Base-by-base conservation (phyloP, 2,113 vertebrate genomes). In the Fukomys damarensis region DNA sequence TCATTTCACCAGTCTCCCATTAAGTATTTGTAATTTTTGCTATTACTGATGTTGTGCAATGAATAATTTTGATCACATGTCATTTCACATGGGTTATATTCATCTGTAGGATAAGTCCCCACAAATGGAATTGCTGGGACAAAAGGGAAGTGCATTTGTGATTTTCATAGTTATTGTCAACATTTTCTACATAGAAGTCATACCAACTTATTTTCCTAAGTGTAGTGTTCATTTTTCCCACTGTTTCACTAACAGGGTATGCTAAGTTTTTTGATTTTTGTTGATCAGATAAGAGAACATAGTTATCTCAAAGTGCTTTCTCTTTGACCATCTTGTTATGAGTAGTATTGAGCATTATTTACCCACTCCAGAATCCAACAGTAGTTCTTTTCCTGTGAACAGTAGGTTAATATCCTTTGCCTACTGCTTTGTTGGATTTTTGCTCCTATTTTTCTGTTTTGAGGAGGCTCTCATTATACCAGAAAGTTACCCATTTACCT, bases 201-300 rank as follows among this genome's bases (percentile, higher is more conserved):
- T 58, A 65, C 26, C 20, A 38, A 13, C 46, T 91, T 61, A 61
- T 52, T 46, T 35, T 76, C 10, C 19, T 12, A 52, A 11, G 38
- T 92, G 24, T 85, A 81, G 65, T 46, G 13, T 41, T 83, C 59
- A 70, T 88, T 61, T 49, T 46, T n/a, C 28, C 46, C 32, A 43
- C 61, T 61, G 8, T 80, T 65, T 92, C 19, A 13, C 52, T 41
- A 90, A 41, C 0, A 14, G 22, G 30, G 43, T 26, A 0, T 54
- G 22, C 74, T 82, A 65, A 93, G 77, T 20, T 87, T 91, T 79
- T 65, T 58, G n/a, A 13, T 41, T 85, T 96, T 74, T 88, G 63
- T 41, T 43, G 17, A 9, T 74, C 22, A 80, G 54, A 70, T n/a
- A 81, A 86, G 85, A 86, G 43, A 74, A 38, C 7, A 58, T 3